Percentiles rank a stretch among this genome's conserved stretches.
Evolutionary conservation across 2,113 vertebrate species (phyloP).

Genomic region (Hippocampus abdominalis): DNA sequence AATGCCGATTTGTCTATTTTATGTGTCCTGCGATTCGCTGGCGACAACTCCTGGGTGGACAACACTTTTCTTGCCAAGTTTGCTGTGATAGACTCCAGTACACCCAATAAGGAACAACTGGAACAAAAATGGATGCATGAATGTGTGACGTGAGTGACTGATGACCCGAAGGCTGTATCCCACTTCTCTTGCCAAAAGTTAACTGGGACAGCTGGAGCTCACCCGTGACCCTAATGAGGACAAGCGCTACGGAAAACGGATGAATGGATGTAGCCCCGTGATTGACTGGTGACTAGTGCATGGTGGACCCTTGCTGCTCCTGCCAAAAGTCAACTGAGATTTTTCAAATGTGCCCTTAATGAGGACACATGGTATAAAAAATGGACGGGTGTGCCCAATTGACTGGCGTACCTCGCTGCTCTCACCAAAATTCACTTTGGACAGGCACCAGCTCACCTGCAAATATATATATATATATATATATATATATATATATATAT

Average conservation of each 20-base stretch:
- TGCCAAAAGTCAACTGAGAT: neutral
- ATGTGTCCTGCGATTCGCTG: too few species aligned
- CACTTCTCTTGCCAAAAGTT: neutral
- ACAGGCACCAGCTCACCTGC: neutral
- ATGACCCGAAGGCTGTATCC: neutral
- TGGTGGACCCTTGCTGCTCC: neutral
- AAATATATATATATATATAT: neutral
- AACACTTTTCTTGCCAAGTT: too few species aligned
- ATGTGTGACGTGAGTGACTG: too few species aligned
- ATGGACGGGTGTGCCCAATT: neutral
- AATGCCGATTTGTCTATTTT: too few species aligned
- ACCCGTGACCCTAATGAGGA: neutral
- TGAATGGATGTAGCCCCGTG: neutral
- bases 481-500: too few species aligned
- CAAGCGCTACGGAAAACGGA: too few species aligned
- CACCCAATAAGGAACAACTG: too few species aligned
- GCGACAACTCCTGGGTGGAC: too few species aligned
- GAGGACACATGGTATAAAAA: neutral
- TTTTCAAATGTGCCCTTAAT: neutral
- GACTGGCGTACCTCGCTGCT: neutral
- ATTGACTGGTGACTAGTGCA: neutral
- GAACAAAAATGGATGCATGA: too few species aligned
- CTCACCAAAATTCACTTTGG: neutral
- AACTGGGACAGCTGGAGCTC: too few species aligned
- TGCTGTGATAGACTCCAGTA: too few species aligned